Conservation (phyloP, 1,140 invertebrate species). For the Holcopasites calliopsidis region DNA sequence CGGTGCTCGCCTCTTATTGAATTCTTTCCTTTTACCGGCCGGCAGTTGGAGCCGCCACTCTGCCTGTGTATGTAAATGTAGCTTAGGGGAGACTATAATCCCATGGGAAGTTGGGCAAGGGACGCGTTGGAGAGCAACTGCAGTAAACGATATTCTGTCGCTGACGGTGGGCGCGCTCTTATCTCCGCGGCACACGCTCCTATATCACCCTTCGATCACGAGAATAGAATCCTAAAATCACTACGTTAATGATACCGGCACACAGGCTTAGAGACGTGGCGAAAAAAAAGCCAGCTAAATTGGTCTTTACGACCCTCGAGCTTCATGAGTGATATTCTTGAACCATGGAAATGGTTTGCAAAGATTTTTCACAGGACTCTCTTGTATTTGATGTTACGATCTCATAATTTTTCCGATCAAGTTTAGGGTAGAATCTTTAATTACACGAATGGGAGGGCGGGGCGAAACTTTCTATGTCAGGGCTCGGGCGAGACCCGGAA, state of each 20-base stretch:
- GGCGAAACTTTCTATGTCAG: too few species aligned
- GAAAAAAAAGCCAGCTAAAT: constrained; percentile 21
- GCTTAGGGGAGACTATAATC: constrained; percentile 66
- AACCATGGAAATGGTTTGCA: not conserved
- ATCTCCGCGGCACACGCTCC: constrained; percentile 54
- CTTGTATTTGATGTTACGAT: too few species aligned
- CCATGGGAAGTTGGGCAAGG: constrained; percentile 55
- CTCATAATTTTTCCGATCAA: too few species aligned
- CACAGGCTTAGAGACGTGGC: not conserved
- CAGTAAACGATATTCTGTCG: constrained; percentile 54
- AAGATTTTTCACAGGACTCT: too few species aligned
- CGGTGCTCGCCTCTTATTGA: constrained; percentile 67
- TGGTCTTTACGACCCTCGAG: not conserved
- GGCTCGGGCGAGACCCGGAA: not conserved
- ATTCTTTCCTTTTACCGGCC: constrained; percentile 62
- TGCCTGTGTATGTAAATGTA: constrained; percentile 70
- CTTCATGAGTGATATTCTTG: too few species aligned
- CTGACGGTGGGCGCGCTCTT: constrained; percentile 49
- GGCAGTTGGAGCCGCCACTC: constrained; percentile 25
- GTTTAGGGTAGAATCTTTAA: not conserved
- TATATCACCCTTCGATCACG: constrained; percentile 55
- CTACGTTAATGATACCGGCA: constrained; percentile 40
- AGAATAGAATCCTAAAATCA: constrained; percentile 44
- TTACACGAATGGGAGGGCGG: not conserved
- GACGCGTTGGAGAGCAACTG: constrained; percentile 29